Conservation (phyloP, 2,797 vertebrate genomes). For the Sternotherus odoratus region DNA sequence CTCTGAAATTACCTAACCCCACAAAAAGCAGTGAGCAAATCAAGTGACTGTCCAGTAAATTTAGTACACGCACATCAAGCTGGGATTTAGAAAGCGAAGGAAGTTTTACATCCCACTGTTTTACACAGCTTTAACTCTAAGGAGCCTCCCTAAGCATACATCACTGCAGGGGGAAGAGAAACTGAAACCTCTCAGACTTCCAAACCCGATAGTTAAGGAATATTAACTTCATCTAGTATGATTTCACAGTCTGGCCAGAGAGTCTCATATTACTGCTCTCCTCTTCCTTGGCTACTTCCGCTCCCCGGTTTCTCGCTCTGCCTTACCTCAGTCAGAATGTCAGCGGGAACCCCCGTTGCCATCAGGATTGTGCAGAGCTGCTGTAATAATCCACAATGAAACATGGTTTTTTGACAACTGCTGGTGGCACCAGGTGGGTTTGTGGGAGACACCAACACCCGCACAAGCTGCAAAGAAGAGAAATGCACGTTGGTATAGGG, state of each 20-base stretch:
- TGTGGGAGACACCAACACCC: conserved; percentile 95
- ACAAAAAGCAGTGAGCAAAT: neutral
- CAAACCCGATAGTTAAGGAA: neutral
- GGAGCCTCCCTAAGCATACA: rapidly evolving
- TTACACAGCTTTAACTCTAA: rapidly evolving
- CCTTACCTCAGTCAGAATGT: conserved; percentile 95
- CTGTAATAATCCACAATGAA: conserved; percentile 94
- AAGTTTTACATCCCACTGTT: neutral
- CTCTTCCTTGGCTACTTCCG: rapidly evolving
- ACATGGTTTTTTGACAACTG: conserved; percentile 97
- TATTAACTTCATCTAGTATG: rapidly evolving
- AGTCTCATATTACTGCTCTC: neutral
- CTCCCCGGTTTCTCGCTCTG: rapidly evolving
- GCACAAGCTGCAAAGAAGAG: conserved; percentile 85
- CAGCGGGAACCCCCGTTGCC: conserved; percentile 96
- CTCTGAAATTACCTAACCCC: neutral
- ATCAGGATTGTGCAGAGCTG: conserved; percentile 98
- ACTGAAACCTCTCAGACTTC: neutral
- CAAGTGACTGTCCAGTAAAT: neutral
- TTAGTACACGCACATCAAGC: neutral
- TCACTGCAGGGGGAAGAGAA: neutral
- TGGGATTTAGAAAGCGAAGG: neutral
- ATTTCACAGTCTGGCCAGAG: rapidly evolving
- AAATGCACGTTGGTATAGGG: rapidly evolving
- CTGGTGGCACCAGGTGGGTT: conserved; percentile 95